Evolutionary conservation across 2,797 vertebrate genomes (phyloP), one percentile per base, ranked within the genome.

Genomic region (Manis pentadactyla): DNA sequence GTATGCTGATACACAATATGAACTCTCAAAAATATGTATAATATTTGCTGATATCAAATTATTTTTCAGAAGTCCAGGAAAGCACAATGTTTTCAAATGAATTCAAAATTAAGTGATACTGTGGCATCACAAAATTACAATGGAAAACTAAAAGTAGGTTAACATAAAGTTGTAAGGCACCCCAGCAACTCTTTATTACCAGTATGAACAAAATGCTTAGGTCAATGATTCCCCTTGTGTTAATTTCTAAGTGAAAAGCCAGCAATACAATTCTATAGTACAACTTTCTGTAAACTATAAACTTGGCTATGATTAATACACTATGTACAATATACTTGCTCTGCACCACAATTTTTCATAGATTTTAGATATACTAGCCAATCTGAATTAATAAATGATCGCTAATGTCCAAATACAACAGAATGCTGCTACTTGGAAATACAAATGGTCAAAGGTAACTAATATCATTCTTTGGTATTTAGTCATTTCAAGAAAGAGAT

Each of bases 241-340:
- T 77, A 90, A 90, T 75, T 71, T 87, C 27, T 79, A 90, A 88
- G 23, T 61, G 87, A 61, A 90, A 96, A 83, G 5, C 42, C n/a
- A 92, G 46, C 42, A 66, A 68, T 23, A 95, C 19, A 68, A 75
- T 79, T 82, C 69, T 55, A 1, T 84, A 78, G 59, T 46, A 87
- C 59, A 96, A 79, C 53, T 85, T 88, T 73, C 53, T 94, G 59
- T 86, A 49, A 95, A 74, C 37, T 57, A 77, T 27, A 89, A 31
- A 37, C 14, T 51, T 57, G 25, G 18, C 42, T 95, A 2, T 59
- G 73, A 61, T 68, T 74, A 84, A 86, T 55, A 55, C 18, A 55
- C 27, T 42, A 55, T 8, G 4, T 42, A 42, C 51, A 57, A 46
- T 69, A 29, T 7, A 75, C 4, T 75, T 64, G 12, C 25, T 81